A percentile compares a stretch with the other conserved stretches of the same genome.
phyloP scores from a whole-genome alignment of 1,140 invertebrate genomes.

The Lepidotrigona ventralis region DNA sequence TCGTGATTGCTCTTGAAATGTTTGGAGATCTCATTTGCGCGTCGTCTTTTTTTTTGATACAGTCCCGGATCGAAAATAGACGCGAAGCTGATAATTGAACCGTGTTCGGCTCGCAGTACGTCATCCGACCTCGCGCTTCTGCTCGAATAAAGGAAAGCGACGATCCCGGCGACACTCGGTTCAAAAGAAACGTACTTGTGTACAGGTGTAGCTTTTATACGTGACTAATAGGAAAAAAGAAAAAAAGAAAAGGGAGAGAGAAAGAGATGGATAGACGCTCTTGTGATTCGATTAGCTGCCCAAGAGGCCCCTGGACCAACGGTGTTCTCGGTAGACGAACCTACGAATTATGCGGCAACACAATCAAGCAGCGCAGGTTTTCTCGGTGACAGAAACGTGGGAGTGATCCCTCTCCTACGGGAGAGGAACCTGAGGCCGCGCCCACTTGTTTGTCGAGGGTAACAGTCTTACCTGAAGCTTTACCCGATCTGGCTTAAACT shows the following conservation, averaged over 20 bases:
- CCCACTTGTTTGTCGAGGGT: conserved; percentile 65
- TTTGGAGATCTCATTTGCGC: conserved; percentile 5
- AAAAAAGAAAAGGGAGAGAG: not conserved
- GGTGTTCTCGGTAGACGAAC: conserved; percentile 36
- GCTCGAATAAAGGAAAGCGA: not conserved
- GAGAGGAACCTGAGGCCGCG: conserved; percentile 39
- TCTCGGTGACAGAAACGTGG: conserved; percentile 41
- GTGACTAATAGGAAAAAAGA: not conserved
- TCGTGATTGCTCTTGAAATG: not conserved
- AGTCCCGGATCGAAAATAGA: not conserved
- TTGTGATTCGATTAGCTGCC: conserved; percentile 14
- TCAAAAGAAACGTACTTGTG: not conserved
- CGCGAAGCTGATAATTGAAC: conserved; percentile 10
- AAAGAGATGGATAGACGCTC: not conserved
- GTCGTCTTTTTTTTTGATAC: conserved; percentile 3
- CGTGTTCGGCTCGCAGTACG: not conserved
- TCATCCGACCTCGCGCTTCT: not conserved
- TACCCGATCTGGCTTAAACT: not conserved
- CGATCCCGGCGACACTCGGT: not conserved
- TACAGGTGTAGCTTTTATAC: conserved; percentile 5
- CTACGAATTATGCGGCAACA: conserved; percentile 46
- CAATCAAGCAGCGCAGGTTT: conserved; percentile 19
- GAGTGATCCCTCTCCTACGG: conserved; percentile 51
- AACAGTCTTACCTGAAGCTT: conserved; percentile 64
- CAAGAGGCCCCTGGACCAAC: not conserved